Percentiles rank a stretch among this genome's conserved stretches.
These are phyloP conservation scores for Charadrius vociferus DNA, from an alignment of 2,113 vertebrate species.

Conservation along the genomic window DNA sequence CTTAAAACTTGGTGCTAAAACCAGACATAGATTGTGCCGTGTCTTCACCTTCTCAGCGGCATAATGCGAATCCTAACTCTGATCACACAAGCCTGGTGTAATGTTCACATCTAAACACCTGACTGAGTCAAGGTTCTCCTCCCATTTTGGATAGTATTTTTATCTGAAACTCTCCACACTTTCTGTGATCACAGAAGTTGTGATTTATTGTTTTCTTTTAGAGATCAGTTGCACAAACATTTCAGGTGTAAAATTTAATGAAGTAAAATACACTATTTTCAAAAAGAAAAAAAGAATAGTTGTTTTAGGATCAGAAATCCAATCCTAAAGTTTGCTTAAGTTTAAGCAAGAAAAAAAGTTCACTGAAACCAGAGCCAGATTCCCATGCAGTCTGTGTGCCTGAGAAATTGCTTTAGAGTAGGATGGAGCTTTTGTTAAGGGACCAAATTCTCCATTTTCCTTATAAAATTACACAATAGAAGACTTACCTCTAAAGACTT, in stretches of 20 bases:
- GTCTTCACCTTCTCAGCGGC: background rate
- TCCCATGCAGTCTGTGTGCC: background rate
- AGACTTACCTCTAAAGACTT: background rate
- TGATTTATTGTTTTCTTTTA: background rate
- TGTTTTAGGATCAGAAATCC: conserved; percentile 17
- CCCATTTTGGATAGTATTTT: background rate
- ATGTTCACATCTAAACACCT: background rate
- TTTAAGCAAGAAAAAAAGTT: background rate
- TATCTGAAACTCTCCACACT: background rate
- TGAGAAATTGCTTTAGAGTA: background rate
- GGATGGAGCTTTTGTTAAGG: background rate
- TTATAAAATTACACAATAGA: background rate
- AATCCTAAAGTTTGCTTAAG: background rate
- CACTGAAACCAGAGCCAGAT: background rate
- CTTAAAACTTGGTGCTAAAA: background rate
- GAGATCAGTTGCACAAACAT: background rate
- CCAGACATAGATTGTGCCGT: background rate
- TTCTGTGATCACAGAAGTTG: background rate
- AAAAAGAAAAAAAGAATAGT: background rate
- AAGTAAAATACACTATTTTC: conserved; percentile 34
- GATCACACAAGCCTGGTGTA: background rate
- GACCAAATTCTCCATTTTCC: background rate
- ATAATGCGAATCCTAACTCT: background rate
- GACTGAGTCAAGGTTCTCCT: background rate
- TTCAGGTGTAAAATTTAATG: background rate